phyloP scores from a whole-genome alignment of 2,888 invertebrate genomes.

The Melolontha melolontha region DNA sequence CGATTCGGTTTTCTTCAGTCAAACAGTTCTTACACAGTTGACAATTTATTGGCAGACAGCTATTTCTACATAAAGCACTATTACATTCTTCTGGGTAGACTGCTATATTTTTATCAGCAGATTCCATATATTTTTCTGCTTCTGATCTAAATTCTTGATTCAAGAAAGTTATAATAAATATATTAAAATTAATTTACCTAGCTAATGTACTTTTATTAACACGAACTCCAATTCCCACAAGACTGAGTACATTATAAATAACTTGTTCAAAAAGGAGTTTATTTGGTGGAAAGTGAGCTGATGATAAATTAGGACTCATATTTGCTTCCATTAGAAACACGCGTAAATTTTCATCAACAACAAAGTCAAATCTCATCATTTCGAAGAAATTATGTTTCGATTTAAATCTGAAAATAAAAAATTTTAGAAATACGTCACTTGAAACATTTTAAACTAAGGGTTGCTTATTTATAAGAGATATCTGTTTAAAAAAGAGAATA shows the following conservation, averaged over 20 bases:
- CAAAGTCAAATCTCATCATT: constrained; percentile 93
- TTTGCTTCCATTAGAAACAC: constrained; percentile 95
- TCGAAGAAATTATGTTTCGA: constrained; percentile 87
- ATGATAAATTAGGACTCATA: constrained; percentile 98
- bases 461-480: background rate
- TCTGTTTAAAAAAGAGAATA: no score
- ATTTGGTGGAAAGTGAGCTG: constrained; percentile 92
- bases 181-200: constrained; percentile 59
- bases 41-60: constrained; percentile 76
- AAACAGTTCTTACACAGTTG: constrained; percentile 85
- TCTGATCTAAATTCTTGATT: constrained; percentile 61
- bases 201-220: constrained; percentile 63
- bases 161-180: background rate
- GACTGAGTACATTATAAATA: constrained; percentile 82
- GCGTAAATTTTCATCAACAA: constrained; percentile 87
- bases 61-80: constrained; percentile 68
- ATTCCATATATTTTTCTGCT: constrained; percentile 73
- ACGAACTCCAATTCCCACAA: constrained; percentile 79
- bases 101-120: constrained; percentile 83
- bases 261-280: constrained; percentile 92
- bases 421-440: background rate
- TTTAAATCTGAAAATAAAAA: constrained; percentile 59
- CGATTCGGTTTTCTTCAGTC: constrained; percentile 69
- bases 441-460: no score
- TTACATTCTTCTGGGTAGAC: constrained; percentile 79